Evolutionary conservation across 2,113 vertebrate genomes (phyloP), one percentile per base, ranked within the genome.

Genomic region (Pterocles gutturalis): DNA sequence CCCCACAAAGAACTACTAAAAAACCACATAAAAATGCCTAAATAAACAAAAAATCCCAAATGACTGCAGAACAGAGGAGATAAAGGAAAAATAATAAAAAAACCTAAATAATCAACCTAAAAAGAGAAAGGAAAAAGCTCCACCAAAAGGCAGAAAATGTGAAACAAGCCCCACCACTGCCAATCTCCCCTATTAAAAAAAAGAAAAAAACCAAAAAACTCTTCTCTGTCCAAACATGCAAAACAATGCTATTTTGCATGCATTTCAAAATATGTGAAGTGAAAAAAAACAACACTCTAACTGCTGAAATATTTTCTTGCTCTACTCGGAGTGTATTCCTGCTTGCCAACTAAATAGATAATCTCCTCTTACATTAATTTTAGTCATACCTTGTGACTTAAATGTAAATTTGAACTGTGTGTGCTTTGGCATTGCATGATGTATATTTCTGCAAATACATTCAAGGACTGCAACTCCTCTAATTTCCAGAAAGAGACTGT

Each of bases 121-220:
- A 61, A 60, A 29, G 0, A 0, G 7, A 61, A 45, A 67, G 17
- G 16, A 60, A 38, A 53, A 88, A 57, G 10, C 9, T 62, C 33
- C 18, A 57, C 13, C 20, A 38, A 85, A 82, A 85, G 38, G 18
- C 0, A 0, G 16, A 88, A 79, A 51, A 79, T 3, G 6, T 6
- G 31, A 58, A 34, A 36, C 45, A 25, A 3, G 4, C 5, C 8
- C 5, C 1, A 10, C 5, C 7, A 17, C 9, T 25, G 8, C 33
- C 22, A 61, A 69, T 15, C 34, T 29, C 13, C 4, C 25, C 17
- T 13, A 15, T 0, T 0, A 9, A 45, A 25, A 34, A 65, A 54
- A 53, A 24, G 7, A 45, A 25, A 34, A 65, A 54, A 53, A 24
- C 38, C 10, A 9, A 49, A 26, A 17, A 8, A 1, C 1, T 14